Conservation (phyloP, 30 jellyfish, hydroid and myxozoan genomes). For the Hydra vulgaris region DNA sequence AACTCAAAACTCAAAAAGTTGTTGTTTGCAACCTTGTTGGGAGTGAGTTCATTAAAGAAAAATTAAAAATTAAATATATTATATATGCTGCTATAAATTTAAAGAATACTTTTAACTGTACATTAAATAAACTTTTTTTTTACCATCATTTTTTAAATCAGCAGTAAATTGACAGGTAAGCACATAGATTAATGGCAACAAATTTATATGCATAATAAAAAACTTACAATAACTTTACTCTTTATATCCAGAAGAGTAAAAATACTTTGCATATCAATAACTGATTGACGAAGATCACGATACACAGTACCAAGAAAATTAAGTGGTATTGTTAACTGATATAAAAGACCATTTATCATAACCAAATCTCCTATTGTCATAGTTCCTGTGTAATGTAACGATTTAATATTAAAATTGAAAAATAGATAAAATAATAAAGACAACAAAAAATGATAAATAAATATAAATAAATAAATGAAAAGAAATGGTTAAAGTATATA, state of each 20-base stretch:
- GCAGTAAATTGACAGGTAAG: too few species aligned
- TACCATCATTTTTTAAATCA: too few species aligned
- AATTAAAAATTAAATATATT: too few species aligned
- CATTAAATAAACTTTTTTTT: too few species aligned
- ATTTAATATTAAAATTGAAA: background rate
- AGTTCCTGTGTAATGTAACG: constrained; percentile 37
- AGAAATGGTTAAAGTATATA: too few species aligned
- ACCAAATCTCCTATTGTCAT: constrained; percentile 99
- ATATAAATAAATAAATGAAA: background rate
- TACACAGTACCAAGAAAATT: constrained; percentile 96
- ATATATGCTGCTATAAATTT: too few species aligned
- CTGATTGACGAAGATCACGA: constrained; percentile 92
- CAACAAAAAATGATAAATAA: background rate
- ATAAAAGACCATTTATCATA: constrained; percentile 92
- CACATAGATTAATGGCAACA: too few species aligned
- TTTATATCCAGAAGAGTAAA: constrained; percentile 57
- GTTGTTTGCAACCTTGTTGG: too few species aligned
- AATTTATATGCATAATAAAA: too few species aligned
- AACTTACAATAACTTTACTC: constrained; percentile 61
- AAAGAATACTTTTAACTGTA: too few species aligned
- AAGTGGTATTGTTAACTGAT: constrained; percentile 90
- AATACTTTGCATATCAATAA: constrained; percentile 88
- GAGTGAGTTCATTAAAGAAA: too few species aligned
- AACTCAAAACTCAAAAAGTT: too few species aligned
- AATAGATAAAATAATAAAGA: background rate